Percentiles rank a stretch among this genome's conserved stretches.
phyloP scores from a whole-genome alignment of 1,140 invertebrate genomes.

The Myzus persicae region DNA sequence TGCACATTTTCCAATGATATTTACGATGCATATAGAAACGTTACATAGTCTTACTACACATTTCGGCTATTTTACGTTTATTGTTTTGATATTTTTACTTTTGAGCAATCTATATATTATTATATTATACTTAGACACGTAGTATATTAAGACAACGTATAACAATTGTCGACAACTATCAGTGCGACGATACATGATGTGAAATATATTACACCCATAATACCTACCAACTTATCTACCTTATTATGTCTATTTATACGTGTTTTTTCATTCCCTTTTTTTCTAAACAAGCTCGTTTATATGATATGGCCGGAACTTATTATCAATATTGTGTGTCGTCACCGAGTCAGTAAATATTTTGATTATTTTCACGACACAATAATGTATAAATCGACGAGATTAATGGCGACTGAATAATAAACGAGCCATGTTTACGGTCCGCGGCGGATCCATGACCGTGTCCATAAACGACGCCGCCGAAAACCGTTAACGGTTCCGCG shows the following conservation, averaged over 20 bases:
- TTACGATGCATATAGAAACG: not conserved
- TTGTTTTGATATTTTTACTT: not conserved
- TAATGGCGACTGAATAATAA: not conserved
- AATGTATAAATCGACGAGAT: not conserved
- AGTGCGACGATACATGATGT: not conserved
- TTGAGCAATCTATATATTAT: not conserved
- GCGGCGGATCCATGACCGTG: not conserved
- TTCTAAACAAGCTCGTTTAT: not conserved
- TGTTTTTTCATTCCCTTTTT: not conserved
- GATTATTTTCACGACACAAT: not conserved
- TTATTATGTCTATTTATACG: not conserved
- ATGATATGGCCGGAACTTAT: not conserved
- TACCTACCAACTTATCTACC: too few species aligned
- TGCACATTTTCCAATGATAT: not conserved
- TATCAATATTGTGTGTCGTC: not conserved
- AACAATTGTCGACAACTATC: not conserved
- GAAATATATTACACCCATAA: not conserved
- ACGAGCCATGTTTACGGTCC: not conserved
- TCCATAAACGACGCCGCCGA: not conserved
- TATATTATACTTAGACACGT: too few species aligned
- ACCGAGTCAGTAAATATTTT: not conserved
- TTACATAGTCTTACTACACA: too few species aligned
- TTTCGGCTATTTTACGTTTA: too few species aligned
- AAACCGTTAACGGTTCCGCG: conserved; percentile 24
- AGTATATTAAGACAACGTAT: not conserved